Evolutionary conservation across 1,140 invertebrate species (phyloP), one percentile per base, ranked within the genome.

Genomic region (Spodoptera frugiperda): DNA sequence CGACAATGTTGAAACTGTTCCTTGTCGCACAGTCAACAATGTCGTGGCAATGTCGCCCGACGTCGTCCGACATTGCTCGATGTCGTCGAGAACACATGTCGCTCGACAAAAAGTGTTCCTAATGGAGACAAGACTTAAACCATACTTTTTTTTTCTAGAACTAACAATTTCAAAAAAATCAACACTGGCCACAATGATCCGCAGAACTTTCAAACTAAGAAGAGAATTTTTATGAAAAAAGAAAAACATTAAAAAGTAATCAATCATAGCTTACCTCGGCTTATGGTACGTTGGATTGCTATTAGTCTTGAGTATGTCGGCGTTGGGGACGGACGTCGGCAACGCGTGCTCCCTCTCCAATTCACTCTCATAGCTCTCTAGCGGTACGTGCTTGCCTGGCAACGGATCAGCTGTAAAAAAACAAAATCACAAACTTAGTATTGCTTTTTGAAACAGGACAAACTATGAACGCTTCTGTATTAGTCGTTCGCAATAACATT

Each of bases 281-380:
- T 96, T 96, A 75, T 96, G 95, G 84, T 96, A 96, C 14, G 96
- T 95, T 48, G 95, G 95, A 85, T 96, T 96, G 88, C 95, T 96
- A 88, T 96, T 96, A 79, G 96, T 96, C 87, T 96, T 96, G 77
- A 96, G 93, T 71, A 96, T 96, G 87, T 96, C 96, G 2, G 96
- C 96, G 81, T 96, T 96, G 49, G 96, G 96, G 51, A 96, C 96
- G n/a, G 95, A 96, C 71, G 96, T 96, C 9, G 96, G 96, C 76
- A 96, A 86, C 4, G 95, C 96, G 87, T 96, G 96, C 88, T 96
- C 96, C 80, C 95, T 93, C 89, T 96, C 96, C 84, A 96, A 83
- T 84, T 96, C 96, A 21, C 95, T 91, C 82, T 96, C 96, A 92
- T 96, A 96, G 80, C 91, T 94, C 78, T 94, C 94, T 59, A 94